Percentiles rank a stretch among this genome's conserved stretches.
Evolutionary conservation across 2,113 vertebrate genomes (phyloP).

Genomic region (Dipodomys spectabilis): DNA sequence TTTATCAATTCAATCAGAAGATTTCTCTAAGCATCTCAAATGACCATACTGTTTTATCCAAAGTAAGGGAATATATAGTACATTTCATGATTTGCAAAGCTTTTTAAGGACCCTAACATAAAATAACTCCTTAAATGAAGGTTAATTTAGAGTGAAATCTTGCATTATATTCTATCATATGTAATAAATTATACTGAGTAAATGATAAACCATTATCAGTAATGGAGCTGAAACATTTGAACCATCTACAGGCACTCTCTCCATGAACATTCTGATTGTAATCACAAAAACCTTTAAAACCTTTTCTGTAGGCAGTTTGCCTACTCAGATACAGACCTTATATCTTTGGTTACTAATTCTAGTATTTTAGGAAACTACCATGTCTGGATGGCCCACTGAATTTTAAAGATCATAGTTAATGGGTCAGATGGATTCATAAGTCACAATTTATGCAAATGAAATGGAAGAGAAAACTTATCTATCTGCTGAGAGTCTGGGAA

Average conservation of each 20-base stretch:
- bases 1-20: background rate
- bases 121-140: constrained; percentile 5
- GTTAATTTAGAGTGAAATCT: background rate
- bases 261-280: background rate
- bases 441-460: background rate
- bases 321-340: background rate
- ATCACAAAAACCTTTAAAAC: background rate
- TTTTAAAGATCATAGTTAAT: background rate
- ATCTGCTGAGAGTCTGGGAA: background rate
- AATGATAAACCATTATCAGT: background rate
- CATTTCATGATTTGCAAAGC: background rate
- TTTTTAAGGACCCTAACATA: background rate
- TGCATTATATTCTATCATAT: background rate
- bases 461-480: background rate
- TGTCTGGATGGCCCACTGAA: background rate
- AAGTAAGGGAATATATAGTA: constrained; percentile 34
- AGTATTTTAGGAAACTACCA: background rate
- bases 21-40: constrained; percentile 41
- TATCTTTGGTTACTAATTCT: background rate
- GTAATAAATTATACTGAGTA: constrained; percentile 14
- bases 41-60: constrained; percentile 8
- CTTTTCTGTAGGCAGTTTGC: background rate
- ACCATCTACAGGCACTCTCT: background rate
- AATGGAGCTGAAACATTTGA: constrained; percentile 16
- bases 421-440: background rate